Conservation (phyloP, 2,113 vertebrate species). For the Periophthalmodon schlosseri region DNA sequence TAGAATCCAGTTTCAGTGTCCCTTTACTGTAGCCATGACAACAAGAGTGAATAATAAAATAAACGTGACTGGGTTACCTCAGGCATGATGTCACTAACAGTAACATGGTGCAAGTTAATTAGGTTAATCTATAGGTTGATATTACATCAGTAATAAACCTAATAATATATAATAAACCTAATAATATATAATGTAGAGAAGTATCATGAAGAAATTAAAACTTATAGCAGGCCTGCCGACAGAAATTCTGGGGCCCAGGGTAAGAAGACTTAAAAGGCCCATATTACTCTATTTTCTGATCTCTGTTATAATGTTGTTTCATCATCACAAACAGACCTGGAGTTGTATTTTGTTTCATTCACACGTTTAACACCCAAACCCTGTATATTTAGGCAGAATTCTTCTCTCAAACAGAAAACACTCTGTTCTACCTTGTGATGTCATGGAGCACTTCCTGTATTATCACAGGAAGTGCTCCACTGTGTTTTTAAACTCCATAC, state of each 20-base stretch:
- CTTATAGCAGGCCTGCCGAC: no score
- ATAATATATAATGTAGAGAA: neutral
- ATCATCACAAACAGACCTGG: no score
- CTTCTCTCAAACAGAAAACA: no score
- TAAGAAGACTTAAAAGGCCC: neutral
- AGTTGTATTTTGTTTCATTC: no score
- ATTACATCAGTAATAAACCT: neutral
- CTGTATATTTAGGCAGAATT: no score
- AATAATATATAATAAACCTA: neutral
- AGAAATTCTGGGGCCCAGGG: neutral
- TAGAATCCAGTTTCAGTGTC: constrained; percentile 37
- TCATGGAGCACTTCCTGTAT: no score
- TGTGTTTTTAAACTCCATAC: no score
- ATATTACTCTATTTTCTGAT: no score
- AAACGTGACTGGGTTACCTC: constrained; percentile 1
- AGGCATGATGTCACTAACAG: neutral
- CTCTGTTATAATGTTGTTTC: no score
- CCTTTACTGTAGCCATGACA: constrained; percentile 46
- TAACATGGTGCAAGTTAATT: neutral
- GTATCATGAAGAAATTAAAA: neutral
- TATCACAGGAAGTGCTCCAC: no score
- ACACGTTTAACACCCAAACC: no score
- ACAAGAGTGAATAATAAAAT: constrained; percentile 18
- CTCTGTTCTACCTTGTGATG: no score
- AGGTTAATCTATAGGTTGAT: neutral